phyloP scores from a whole-genome alignment of 2,888 invertebrate genomes.

The Rhagophthalmus giganteus region DNA sequence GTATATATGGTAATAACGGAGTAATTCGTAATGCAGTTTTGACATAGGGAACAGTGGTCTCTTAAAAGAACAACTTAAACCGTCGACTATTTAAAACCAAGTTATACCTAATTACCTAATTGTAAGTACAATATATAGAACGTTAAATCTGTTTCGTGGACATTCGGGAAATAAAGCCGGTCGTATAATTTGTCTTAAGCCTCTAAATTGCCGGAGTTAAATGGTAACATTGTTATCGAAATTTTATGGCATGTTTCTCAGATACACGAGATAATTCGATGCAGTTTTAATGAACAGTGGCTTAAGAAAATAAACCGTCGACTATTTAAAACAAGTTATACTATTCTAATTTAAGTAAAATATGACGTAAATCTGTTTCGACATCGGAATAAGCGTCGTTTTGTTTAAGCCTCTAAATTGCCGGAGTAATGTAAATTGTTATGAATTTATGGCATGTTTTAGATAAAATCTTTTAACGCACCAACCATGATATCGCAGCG shows the following conservation, averaged over 20 bases:
- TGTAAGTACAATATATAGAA: constrained; percentile 30
- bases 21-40: no score
- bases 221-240: constrained; percentile 14
- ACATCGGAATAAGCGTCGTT: not conserved
- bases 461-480: no score
- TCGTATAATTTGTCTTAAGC: constrained; percentile 20
- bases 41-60: no score
- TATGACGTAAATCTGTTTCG: no score
- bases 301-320: no score
- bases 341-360: not conserved
- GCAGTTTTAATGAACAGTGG: constrained; percentile 4
- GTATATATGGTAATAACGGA: not conserved
- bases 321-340: no score
- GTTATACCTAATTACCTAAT: no score
- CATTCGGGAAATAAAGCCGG: constrained; percentile 12
- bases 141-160: constrained; percentile 24
- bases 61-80: no score
- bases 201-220: constrained; percentile 20
- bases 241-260: constrained; percentile 11
- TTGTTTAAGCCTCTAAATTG: not conserved
- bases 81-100: no score
- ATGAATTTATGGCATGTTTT: not conserved
- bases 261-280: no score
- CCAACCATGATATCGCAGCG: no score
- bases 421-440: not conserved